These are phyloP conservation scores for Lutraria rhynchaena DNA, from an alignment of 1,140 invertebrate species.

Conservation along the genomic window DNA sequence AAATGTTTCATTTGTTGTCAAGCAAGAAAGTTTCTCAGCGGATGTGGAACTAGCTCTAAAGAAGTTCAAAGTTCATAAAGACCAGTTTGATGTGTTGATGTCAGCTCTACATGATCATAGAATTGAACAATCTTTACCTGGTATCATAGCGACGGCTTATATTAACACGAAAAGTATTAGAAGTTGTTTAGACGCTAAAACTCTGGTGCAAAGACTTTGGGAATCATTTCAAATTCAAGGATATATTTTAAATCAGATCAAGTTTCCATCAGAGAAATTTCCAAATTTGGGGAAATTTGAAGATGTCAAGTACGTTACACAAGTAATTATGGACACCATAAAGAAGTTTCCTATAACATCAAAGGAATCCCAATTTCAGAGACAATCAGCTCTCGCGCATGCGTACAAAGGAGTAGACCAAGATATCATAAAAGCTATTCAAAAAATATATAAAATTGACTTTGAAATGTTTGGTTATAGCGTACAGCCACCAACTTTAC, in stretches of 20 bases:
- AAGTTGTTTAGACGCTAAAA: not conserved
- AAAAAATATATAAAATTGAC: constrained; percentile 22
- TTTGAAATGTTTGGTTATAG: constrained; percentile 33
- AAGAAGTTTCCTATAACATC: not conserved
- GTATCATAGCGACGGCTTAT: not conserved
- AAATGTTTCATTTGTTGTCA: constrained; percentile 1
- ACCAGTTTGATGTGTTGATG: not conserved
- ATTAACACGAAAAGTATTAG: not conserved
- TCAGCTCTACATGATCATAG: constrained; percentile 3
- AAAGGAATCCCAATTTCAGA: not conserved
- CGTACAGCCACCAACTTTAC: no score
- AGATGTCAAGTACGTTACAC: not conserved
- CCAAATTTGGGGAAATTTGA: not conserved
- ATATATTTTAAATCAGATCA: not conserved
- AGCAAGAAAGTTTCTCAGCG: constrained; percentile 21
- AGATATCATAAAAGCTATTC: not conserved
- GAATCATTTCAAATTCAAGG: constrained; percentile 25
- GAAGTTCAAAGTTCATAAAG: not conserved
- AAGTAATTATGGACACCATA: constrained; percentile 6
- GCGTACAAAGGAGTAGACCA: constrained; percentile 2
- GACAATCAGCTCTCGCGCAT: constrained; percentile 11
- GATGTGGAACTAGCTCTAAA: not conserved
- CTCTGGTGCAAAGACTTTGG: not conserved
- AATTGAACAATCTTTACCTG: not conserved
- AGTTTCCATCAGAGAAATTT: constrained; percentile 12